A percentile compares a stretch with the other conserved stretches of the same genome.
Conservation (phyloP, 2,888 invertebrate genomes). For the Gastracanthus pulcherrimus region DNA sequence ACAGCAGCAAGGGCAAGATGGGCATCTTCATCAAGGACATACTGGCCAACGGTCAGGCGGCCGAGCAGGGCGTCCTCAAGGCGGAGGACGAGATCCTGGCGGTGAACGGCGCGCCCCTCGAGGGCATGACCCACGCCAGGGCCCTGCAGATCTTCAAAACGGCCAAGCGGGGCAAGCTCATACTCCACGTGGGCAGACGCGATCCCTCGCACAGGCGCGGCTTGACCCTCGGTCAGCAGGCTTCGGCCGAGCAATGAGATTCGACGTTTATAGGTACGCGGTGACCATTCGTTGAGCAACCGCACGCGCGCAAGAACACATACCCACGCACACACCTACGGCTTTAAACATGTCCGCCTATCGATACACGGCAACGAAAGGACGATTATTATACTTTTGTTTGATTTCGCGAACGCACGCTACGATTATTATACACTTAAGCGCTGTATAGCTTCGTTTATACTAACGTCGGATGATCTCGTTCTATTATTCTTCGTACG, state of each 20-base stretch:
- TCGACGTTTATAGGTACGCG: neutral
- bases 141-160: slow-evolving; percentile 82
- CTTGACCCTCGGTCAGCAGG: slow-evolving; percentile 25
- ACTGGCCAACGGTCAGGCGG: slow-evolving; percentile 81
- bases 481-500: slow-evolving; percentile 23
- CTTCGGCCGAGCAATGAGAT: neutral
- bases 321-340: too few relatives aligned
- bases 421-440: slow-evolving; percentile 46
- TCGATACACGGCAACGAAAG: neutral
- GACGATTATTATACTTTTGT: slow-evolving; percentile 55
- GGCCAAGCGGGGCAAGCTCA: slow-evolving; percentile 80
- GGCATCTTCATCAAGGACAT: slow-evolving; percentile 83
- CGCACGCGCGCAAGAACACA: too few relatives aligned
- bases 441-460: slow-evolving; percentile 63
- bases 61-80: slow-evolving; percentile 80
- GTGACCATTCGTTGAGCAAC: neutral
- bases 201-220: slow-evolving; percentile 74
- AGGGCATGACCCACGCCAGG: slow-evolving; percentile 81
- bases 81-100: slow-evolving; percentile 82
- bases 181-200: slow-evolving; percentile 79
- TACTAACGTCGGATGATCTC: slow-evolving; percentile 59
- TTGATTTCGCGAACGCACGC: slow-evolving; percentile 60
- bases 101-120: slow-evolving; percentile 80
- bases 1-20: slow-evolving; percentile 81
- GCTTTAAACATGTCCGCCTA: neutral